Evolutionary conservation across 2,113 vertebrate species (phyloP).

Genomic region (Xenus cinereus): DNA sequence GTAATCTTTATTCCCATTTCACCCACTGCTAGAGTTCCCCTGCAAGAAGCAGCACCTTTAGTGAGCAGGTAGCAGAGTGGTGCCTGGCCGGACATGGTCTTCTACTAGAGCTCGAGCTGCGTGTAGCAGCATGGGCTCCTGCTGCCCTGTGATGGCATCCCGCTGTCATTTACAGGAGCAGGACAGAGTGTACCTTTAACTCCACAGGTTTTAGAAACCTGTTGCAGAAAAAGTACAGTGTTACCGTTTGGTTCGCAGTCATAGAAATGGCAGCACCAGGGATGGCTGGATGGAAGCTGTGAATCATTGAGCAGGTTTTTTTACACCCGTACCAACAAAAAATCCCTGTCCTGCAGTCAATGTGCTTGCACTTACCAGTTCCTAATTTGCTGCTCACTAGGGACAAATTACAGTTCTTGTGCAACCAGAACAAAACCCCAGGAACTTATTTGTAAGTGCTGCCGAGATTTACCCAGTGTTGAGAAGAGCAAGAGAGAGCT

Average conservation of each 20-base stretch:
- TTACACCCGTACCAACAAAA: neutral
- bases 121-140: neutral
- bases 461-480: neutral
- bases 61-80: neutral
- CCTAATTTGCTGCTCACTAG: neutral
- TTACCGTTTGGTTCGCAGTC: neutral
- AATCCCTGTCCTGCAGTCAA: neutral
- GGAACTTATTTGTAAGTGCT: neutral
- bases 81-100: accelerated
- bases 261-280: neutral
- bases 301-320: neutral
- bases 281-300: neutral
- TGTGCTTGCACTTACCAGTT: neutral
- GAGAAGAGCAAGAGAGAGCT: neutral
- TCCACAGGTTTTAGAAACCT: neutral
- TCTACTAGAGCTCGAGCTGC: neutral
- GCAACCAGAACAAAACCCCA: neutral
- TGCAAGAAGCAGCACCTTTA: neutral
- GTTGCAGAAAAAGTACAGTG: neutral
- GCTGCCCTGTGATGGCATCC: accelerated
- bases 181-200: neutral
- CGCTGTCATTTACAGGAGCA: accelerated
- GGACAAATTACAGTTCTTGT: neutral
- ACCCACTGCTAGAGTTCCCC: neutral
- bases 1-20: neutral